Percentiles rank a stretch among this genome's conserved stretches.
Conservation (phyloP, 2,113 vertebrate genomes). For the Geococcyx californianus region DNA sequence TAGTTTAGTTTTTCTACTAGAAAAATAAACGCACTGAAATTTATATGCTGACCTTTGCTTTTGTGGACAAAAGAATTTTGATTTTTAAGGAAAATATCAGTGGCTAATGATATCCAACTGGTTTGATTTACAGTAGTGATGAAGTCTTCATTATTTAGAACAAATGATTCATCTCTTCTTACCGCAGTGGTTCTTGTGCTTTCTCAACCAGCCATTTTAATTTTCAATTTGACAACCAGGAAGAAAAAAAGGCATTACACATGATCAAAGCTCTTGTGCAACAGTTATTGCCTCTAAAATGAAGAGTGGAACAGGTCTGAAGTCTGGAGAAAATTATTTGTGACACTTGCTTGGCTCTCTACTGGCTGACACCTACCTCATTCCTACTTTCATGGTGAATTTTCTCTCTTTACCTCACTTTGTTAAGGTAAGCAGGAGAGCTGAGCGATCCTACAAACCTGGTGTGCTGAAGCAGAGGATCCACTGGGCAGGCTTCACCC, state of each 20-base stretch:
- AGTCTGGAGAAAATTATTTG: neutral
- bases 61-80: neutral
- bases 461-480: rapidly evolving
- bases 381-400: neutral
- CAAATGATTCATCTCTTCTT: conserved; percentile 60
- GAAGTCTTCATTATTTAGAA: conserved; percentile 61
- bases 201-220: conserved; percentile 69
- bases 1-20: neutral
- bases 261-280: conserved; percentile 56
- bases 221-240: conserved; percentile 70
- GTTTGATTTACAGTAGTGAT: conserved; percentile 45
- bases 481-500: rapidly evolving
- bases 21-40: neutral
- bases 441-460: neutral
- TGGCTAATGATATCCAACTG: conserved; percentile 5
- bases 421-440: neutral
- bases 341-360: neutral
- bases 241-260: conserved; percentile 57
- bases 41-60: neutral
- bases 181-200: conserved; percentile 2
- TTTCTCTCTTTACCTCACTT: neutral
- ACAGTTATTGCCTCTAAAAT: conserved; percentile 32
- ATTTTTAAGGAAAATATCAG: conserved; percentile 52
- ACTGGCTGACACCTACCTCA: neutral
- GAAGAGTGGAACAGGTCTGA: conserved; percentile 10